Base-by-base conservation (phyloP, 2,113 vertebrate genomes). In the Rhadina sibilatrix region DNA sequence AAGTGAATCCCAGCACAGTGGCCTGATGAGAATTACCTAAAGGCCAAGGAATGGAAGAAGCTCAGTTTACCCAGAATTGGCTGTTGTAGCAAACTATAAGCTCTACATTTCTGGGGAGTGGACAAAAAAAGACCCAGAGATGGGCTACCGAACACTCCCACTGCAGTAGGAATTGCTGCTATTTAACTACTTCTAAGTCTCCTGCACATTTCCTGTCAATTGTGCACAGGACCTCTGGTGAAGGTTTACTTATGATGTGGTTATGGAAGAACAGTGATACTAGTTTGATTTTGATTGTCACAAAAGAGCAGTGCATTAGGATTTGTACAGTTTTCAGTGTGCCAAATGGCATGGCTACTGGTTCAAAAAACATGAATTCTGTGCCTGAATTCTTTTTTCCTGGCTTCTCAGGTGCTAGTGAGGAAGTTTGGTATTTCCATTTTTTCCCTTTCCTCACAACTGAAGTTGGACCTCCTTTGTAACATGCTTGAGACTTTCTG, bases 381-480 rank as follows among this genome's bases (percentile, higher is more conserved):
- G 10, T 1, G 15, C 2, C 16, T 40, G 13, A 25, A 18, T 77
- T 81, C 60, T 49, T 66, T 75, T 31, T 17, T 23, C 10, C 33
- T 75, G 17, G 14, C n/a, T 56, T 91, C 19, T 70, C 38, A 46
- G 9, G 9, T 59, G n/a, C 50, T 23, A 0, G 0, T 77, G 47
- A 79, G 50, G 50, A 83, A 54, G 22, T 37, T 75, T 74, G 1
- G 4, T 30, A 56, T 71, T 85, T 86, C 44, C 18, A 71, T 59
- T 65, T 83, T 83, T 52, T 38, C 17, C 13, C 16, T 38, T 88
- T 75, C 24, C 19, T 17, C 31, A 61, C 7, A 15, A 23, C 47
- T 71, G 46, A 90, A 90, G 24, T 12, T 68, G 10, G 4, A 33
- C 33, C 3, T 78, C 31, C 16, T 64, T 64, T 83, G 23, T 79